Conservation (phyloP, 2,797 vertebrate species). For the Girardinus metallicus region DNA sequence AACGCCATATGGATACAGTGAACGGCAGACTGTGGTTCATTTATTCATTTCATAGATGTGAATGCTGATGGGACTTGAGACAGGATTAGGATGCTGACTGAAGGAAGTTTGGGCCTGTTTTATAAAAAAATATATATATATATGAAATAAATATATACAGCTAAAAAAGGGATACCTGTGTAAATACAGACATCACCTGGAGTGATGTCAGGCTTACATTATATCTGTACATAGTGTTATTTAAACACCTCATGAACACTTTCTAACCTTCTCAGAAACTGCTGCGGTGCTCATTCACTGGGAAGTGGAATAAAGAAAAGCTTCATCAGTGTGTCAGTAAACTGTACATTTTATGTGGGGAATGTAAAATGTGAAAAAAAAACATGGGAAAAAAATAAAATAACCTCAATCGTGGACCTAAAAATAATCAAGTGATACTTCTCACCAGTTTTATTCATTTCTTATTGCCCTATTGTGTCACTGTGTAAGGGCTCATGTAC, state of each 20-base stretch:
- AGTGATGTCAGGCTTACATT: slow-evolving; percentile 58
- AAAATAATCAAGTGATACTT: slow-evolving; percentile 54
- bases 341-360: slow-evolving; percentile 25
- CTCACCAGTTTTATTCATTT: slow-evolving; percentile 57
- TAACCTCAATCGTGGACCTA: slow-evolving; percentile 19
- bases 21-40: slow-evolving; percentile 47
- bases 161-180: slow-evolving; percentile 29
- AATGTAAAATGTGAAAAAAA: slow-evolving; percentile 11
- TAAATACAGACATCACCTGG: slow-evolving; percentile 65
- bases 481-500: slow-evolving; percentile 86
- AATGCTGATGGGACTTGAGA: slow-evolving; percentile 39
- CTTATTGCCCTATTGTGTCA: slow-evolving; percentile 81
- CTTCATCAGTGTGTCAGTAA: slow-evolving; percentile 12
- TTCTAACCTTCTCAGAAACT: slow-evolving; percentile 19
- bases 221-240: slow-evolving; percentile 65
- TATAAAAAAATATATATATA: slow-evolving; percentile 41
- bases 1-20: slow-evolving; percentile 98
- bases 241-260: slow-evolving; percentile 55
- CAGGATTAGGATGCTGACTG: slow-evolving; percentile 58
- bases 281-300: slow-evolving; percentile 22
- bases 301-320: slow-evolving; percentile 28
- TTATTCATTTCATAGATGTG: slow-evolving; percentile 5
- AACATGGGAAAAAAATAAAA: neutral
- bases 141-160: neutral
- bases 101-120: slow-evolving; percentile 32